These are phyloP conservation scores for Tachycineta bicolor DNA, from an alignment of 2,113 vertebrate species.

Conservation along the genomic window DNA sequence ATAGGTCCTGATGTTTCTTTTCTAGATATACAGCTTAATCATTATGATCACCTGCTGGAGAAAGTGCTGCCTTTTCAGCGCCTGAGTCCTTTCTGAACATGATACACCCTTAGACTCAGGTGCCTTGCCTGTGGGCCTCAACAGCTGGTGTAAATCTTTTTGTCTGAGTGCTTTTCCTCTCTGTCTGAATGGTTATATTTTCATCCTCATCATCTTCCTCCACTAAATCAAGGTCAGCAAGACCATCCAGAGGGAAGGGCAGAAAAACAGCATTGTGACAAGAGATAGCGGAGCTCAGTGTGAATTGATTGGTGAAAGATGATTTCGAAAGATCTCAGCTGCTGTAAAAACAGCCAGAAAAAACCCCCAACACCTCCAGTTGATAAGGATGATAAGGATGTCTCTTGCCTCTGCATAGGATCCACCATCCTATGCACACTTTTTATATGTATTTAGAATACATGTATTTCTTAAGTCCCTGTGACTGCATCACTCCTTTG, in stretches of 20 bases:
- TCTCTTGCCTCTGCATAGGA: neutral
- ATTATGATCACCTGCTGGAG: neutral
- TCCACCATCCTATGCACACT: neutral
- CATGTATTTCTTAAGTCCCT: neutral
- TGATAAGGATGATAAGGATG: slow-evolving; percentile 1
- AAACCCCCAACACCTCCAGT: neutral
- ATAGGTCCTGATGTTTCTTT: neutral
- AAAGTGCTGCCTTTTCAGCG: neutral
- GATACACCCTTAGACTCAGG: neutral
- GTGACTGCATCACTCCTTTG: neutral
- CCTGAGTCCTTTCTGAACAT: neutral
- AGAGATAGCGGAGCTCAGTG: neutral
- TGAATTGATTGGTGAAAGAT: neutral
- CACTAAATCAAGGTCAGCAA: neutral
- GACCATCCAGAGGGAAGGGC: neutral
- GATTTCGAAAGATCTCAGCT: neutral
- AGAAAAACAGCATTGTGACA: neutral
- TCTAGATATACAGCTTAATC: neutral
- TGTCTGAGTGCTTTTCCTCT: neutral
- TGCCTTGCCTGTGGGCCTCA: neutral
- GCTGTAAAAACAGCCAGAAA: neutral
- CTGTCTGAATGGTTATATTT: neutral
- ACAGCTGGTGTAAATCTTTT: neutral
- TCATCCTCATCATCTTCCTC: neutral
- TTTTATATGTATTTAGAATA: neutral